phyloP scores from a whole-genome alignment of 2,797 vertebrate species.

The Phoebastria nigripes region DNA sequence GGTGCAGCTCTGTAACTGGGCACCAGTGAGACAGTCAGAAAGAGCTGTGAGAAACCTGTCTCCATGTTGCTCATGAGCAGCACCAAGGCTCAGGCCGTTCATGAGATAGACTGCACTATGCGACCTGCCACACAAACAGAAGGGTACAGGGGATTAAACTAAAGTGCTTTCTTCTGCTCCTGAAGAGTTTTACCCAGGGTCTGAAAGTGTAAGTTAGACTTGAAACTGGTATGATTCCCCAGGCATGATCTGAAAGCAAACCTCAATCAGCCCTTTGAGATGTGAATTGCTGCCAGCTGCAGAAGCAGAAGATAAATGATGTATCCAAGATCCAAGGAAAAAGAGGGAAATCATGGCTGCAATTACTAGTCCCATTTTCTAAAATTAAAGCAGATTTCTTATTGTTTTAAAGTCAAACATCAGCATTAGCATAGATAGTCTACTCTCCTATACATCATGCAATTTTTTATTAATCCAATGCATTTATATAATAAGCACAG shows the following conservation, averaged over 20 bases:
- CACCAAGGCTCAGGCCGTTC: rapidly evolving
- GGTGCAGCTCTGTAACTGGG: not conserved
- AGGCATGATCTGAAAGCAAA: not conserved
- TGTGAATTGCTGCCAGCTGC: not conserved
- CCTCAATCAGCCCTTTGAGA: not conserved
- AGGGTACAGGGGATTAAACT: not conserved
- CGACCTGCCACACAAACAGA: not conserved
- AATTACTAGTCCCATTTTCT: not conserved
- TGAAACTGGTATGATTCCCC: not conserved
- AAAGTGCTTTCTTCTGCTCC: not conserved
- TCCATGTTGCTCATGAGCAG: rapidly evolving
- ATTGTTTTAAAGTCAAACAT: not conserved
- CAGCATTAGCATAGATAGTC: not conserved
- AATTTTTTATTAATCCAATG: not conserved
- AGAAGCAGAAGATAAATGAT: not conserved
- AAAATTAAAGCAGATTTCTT: not conserved
- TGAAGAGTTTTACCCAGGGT: not conserved
- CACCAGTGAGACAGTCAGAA: not conserved
- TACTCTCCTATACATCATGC: not conserved
- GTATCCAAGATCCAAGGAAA: not conserved
- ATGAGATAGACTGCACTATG: not conserved
- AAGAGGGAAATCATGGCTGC: not conserved
- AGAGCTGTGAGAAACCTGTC: not conserved
- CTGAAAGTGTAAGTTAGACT: not conserved
- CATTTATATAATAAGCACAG: not conserved